Evolutionary conservation across 2,113 vertebrate species (phyloP).

Genomic region (Grammomys surdaster): DNA sequence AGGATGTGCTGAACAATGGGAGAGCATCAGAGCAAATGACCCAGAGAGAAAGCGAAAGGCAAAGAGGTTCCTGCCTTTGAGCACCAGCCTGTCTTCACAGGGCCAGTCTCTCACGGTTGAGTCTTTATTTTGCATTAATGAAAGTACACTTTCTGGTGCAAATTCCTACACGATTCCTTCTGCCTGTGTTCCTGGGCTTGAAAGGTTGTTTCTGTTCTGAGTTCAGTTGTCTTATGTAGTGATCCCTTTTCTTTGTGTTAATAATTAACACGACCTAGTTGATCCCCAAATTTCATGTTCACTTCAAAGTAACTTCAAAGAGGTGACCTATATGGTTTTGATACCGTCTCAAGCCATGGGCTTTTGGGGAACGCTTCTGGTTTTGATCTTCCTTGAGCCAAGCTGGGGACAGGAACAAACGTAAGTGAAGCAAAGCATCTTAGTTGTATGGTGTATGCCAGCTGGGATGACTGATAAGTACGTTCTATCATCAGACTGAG

Average conservation of each 20-base stretch:
- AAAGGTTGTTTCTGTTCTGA: conserved; percentile 2
- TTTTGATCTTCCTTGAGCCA: conserved; percentile 78
- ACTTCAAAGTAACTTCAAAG: conserved; percentile 32
- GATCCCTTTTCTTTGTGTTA: conserved; percentile 74
- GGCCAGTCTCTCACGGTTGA: neutral
- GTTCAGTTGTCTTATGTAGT: conserved; percentile 37
- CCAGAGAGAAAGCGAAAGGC: neutral
- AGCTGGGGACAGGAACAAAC: conserved; percentile 85
- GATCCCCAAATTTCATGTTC: conserved; percentile 16
- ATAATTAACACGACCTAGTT: conserved; percentile 84
- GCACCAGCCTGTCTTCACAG: neutral
- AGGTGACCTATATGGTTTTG: conserved; percentile 23
- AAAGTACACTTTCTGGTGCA: neutral
- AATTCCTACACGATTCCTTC: neutral
- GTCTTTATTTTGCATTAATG: neutral
- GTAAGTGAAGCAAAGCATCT: conserved; percentile 84
- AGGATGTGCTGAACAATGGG: neutral
- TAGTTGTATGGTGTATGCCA: conserved; percentile 27
- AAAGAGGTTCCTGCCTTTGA: neutral
- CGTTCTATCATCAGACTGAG: neutral
- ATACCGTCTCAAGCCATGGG: conserved; percentile 74
- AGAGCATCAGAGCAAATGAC: neutral
- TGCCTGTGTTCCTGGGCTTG: neutral
- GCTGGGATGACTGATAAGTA: neutral
- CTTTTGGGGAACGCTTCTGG: conserved; percentile 68